Base-by-base conservation (phyloP, 2,113 vertebrate genomes). In the Setophaga coronata region DNA sequence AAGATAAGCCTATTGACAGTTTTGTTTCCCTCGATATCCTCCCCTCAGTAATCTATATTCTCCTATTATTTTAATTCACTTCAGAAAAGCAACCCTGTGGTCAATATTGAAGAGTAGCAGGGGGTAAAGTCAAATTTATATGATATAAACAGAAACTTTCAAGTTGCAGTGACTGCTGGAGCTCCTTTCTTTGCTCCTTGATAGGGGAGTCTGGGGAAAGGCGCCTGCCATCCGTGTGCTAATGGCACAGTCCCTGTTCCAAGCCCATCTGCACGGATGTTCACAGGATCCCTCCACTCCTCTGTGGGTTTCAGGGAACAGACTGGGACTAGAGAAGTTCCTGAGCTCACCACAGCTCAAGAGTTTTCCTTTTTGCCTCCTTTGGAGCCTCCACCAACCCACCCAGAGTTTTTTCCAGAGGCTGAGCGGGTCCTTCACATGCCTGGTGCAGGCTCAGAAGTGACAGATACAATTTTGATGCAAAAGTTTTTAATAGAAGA, bases 351-450 rank as follows among this genome's bases (percentile, higher is more conserved):
- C 58, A 36, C 12, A 25, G 28, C 69, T 69, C 54, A 21, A 24
- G 33, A 10, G 1, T 51, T 81, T 47, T 1, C 15, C 25, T 26
- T 0, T 53, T 34, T 60, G 2, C 31, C 33, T 43, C 33, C 42
- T 40, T 7, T 69, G 48, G 36, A 92, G 14, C 11, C 19, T 16
- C 4, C 7, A 23, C 14, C 33, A 31, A 76, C 31, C 19, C 2
- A 10, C 12, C 28, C 60, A 17, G 28, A 10, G 31, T 24, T 64
- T 50, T 16, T 18, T 50, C 25, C 43, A 69, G 54, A 47, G 34
- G 26, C 5, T 0, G 3, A 56, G 42, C 0, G 2, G 1, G 24
- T 76, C 33, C 62, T 34, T 73, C 29, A 2, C 2, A 6, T 2
- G 15, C 33, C 36, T 71, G 20, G 18, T 62, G 9, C 71, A 58